These are phyloP conservation scores for Morinoia aosen DNA, from an alignment of 2,888 invertebrate species.

Conservation along the genomic window DNA sequence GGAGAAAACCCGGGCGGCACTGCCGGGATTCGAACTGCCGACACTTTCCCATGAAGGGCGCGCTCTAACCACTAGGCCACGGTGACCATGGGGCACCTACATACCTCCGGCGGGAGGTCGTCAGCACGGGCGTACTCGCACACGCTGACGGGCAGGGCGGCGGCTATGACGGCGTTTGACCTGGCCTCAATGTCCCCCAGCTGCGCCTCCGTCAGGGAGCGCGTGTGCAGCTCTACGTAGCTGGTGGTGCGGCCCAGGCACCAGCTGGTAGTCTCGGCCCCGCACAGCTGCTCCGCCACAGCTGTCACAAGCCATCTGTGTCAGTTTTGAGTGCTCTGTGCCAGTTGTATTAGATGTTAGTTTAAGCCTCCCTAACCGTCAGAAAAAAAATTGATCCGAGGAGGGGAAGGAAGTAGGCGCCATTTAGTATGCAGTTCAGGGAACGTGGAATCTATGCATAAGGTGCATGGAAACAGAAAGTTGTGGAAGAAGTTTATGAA, in stretches of 20 bases:
- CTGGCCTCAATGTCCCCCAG: conserved; percentile 75
- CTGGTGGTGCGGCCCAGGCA: conserved; percentile 84
- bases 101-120: conserved; percentile 74
- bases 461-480: too few species aligned
- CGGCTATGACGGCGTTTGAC: conserved; percentile 80
- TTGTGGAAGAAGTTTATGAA: too few species aligned
- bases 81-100: neutral
- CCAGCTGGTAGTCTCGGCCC: conserved; percentile 83
- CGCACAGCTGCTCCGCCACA: conserved; percentile 78
- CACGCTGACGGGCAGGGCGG: conserved; percentile 78
- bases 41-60: too few species aligned
- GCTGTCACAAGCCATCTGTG: conserved; percentile 51
- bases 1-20: too few species aligned
- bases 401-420: too few species aligned
- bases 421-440: too few species aligned
- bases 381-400: too few species aligned
- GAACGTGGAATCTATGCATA: too few species aligned
- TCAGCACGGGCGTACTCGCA: conserved; percentile 78
- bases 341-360: too few species aligned
- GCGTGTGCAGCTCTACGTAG: conserved; percentile 78
- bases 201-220: conserved; percentile 70
- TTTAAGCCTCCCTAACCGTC: too few species aligned
- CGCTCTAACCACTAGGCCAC: too few species aligned
- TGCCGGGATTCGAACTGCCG: too few species aligned
- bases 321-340: neutral